These are phyloP conservation scores for Ptychoptera contaminata DNA, from an alignment of 2,888 invertebrate genomes.

Conservation along the genomic window DNA sequence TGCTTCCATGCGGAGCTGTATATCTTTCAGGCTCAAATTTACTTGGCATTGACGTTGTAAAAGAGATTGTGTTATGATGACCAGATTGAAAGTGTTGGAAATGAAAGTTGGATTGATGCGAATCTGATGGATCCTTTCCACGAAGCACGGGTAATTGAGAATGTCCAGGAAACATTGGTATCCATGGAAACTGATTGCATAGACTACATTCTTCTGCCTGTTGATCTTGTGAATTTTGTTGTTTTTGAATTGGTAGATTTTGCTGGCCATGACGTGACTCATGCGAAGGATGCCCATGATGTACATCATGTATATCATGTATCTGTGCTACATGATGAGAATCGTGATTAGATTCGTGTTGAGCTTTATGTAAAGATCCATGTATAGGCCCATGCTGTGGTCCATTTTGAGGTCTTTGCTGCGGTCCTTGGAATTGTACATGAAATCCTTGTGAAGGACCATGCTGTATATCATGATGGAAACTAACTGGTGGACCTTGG, in stretches of 20 bases:
- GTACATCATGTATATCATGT: background rate
- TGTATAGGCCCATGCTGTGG: conserved; percentile 6
- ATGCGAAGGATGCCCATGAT: background rate
- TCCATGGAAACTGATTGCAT: conserved; percentile 69
- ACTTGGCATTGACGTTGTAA: conserved; percentile 9
- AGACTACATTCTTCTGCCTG: conserved; percentile 50
- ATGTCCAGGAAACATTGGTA: conserved; percentile 41
- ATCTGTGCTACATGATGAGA: background rate
- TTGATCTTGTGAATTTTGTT: conserved; percentile 15
- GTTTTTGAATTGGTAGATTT: conserved; percentile 8
- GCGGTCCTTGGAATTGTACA: conserved; percentile 7
- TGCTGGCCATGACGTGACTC: background rate
- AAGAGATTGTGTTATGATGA: no score
- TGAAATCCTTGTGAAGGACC: background rate
- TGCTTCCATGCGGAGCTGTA: conserved; percentile 6
- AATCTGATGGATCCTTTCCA: background rate
- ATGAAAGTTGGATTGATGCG: background rate
- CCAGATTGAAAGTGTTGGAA: background rate
- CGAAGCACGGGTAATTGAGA: conserved; percentile 14
- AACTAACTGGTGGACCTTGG: no score
- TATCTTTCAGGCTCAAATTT: no score
- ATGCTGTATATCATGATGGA: no score
- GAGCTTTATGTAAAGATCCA: no score
- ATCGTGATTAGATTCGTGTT: background rate
- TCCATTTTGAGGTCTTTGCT: conserved; percentile 9